A percentile compares a stretch with the other conserved stretches of the same genome.
These are phyloP conservation scores for Eulemur rubriventer DNA, from an alignment of 2,797 vertebrate genomes.

Conservation along the genomic window DNA sequence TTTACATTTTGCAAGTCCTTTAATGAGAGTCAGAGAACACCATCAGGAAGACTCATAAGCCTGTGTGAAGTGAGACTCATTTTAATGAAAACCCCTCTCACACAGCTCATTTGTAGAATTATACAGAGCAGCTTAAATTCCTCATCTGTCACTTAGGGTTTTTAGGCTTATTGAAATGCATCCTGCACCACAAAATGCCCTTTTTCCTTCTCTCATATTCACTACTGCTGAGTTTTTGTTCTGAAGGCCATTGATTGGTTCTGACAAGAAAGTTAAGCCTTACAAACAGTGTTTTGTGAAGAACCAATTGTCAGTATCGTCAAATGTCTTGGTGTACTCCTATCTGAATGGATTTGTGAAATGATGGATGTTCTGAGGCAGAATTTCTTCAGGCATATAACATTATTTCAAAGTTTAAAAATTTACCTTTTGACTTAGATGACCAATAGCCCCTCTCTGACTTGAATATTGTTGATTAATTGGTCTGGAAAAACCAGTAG, in stretches of 20 bases:
- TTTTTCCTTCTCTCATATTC: slow-evolving; percentile 36
- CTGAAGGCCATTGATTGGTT: slow-evolving; percentile 77
- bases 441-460: background rate
- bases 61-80: slow-evolving; percentile 17
- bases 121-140: slow-evolving; percentile 47
- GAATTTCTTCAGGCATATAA: slow-evolving; percentile 69
- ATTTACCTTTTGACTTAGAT: slow-evolving; percentile 21
- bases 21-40: slow-evolving; percentile 56
- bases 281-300: slow-evolving; percentile 74
- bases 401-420: slow-evolving; percentile 55
- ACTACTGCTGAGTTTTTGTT: slow-evolving; percentile 74
- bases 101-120: slow-evolving; percentile 67
- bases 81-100: slow-evolving; percentile 55
- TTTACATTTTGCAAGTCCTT: slow-evolving; percentile 60
- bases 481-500: background rate
- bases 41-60: slow-evolving; percentile 39
- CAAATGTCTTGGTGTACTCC: slow-evolving; percentile 72
- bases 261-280: slow-evolving; percentile 84
- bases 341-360: slow-evolving; percentile 79
- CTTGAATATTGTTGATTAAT: slow-evolving; percentile 58
- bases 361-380: slow-evolving; percentile 71
- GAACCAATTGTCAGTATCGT: slow-evolving; percentile 82
- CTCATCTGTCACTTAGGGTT: slow-evolving; percentile 61
- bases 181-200: background rate
- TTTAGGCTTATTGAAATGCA: slow-evolving; percentile 42